Conservation (phyloP, 2,113 vertebrate genomes). For the Mohoua ochrocephala region DNA sequence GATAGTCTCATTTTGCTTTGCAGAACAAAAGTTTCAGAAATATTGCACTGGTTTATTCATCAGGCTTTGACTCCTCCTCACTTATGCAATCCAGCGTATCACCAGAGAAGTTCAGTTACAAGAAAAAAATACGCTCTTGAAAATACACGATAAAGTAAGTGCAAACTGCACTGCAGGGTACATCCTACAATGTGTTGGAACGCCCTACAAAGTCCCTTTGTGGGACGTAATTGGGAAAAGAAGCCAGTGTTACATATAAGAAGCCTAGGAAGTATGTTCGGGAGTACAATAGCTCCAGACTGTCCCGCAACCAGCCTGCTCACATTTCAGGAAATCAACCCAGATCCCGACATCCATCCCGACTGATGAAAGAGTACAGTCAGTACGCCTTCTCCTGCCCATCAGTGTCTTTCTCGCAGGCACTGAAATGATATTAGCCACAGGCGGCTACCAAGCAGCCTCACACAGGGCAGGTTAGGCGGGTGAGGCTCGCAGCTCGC, state of each 20-base stretch:
- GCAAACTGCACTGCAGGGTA: background rate
- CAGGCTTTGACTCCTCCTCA: background rate
- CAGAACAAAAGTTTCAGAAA: background rate
- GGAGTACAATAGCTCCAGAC: background rate
- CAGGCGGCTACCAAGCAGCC: background rate
- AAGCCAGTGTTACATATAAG: background rate
- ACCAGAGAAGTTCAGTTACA: background rate
- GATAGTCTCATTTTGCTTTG: background rate
- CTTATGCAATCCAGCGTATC: background rate
- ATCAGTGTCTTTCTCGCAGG: background rate
- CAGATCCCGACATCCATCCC: background rate
- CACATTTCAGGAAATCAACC: background rate
- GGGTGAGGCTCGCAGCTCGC: background rate
- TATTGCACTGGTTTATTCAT: background rate
- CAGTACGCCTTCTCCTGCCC: background rate
- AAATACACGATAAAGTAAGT: background rate
- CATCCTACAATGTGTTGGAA: no score
- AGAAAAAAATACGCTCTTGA: background rate
- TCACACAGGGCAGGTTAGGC: background rate
- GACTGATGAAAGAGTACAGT: background rate
- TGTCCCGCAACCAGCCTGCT: background rate
- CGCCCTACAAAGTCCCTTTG: background rate
- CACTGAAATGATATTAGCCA: rapidly evolving
- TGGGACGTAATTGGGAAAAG: background rate
- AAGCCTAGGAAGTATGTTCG: background rate